A percentile compares a stretch with the other conserved stretches of the same genome.
phyloP scores from a whole-genome alignment of 2,888 invertebrate species.

The Subacronicta megacephala region DNA sequence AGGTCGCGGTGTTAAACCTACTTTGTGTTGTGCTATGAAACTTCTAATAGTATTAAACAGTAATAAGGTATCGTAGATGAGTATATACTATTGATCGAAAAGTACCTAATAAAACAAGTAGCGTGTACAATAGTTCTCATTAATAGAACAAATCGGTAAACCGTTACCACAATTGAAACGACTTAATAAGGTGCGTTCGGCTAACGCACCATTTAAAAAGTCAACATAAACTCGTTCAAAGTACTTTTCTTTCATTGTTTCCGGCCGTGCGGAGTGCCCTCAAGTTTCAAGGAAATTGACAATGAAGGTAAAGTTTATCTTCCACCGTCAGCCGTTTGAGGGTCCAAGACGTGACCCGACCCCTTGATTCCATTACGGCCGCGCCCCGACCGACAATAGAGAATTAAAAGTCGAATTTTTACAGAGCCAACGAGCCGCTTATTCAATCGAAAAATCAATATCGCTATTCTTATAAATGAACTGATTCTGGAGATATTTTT shows the following conservation, averaged over 20 bases:
- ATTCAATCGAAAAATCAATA: slow-evolving; percentile 82
- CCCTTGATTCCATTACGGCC: slow-evolving; percentile 80
- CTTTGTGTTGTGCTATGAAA: slow-evolving; percentile 1
- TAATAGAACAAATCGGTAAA: slow-evolving; percentile 47
- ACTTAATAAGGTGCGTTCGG: slow-evolving; percentile 65
- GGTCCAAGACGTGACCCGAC: slow-evolving; percentile 83
- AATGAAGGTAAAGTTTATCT: slow-evolving; percentile 88
- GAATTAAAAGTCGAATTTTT: slow-evolving; percentile 83
- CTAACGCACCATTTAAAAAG: slow-evolving; percentile 80
- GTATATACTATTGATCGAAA: slow-evolving; percentile 23
- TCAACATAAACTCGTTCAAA: slow-evolving; percentile 79
- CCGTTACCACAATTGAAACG: slow-evolving; percentile 55
- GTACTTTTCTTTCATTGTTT: slow-evolving; percentile 86
- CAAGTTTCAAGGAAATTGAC: slow-evolving; percentile 85
- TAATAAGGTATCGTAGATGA: not conserved
- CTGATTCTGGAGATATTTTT: slow-evolving; percentile 58
- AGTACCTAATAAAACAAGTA: slow-evolving; percentile 17
- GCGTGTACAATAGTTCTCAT: slow-evolving; percentile 16
- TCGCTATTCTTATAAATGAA: slow-evolving; percentile 62
- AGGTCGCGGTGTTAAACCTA: slow-evolving; percentile 19
- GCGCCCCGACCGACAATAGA: slow-evolving; percentile 72
- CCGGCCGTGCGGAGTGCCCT: slow-evolving; percentile 78
- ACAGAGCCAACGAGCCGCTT: slow-evolving; percentile 75
- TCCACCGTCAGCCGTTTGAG: slow-evolving; percentile 84
- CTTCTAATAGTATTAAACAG: slow-evolving; percentile 16